phyloP scores from a whole-genome alignment of 2,888 invertebrate species.

The Trichopria drosophilae region DNA sequence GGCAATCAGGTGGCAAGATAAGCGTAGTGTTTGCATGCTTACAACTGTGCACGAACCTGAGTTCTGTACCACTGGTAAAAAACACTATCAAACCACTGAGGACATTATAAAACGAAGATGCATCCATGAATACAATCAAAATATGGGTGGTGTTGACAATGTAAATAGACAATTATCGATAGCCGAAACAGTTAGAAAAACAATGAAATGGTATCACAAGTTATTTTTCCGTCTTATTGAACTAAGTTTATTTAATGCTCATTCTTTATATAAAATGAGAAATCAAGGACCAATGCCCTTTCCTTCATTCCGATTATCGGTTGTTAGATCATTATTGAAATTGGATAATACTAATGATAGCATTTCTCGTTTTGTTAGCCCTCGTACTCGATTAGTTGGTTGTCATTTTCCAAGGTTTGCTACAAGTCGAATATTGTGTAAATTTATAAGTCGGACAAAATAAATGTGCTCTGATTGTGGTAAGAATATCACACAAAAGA shows the following conservation, averaged over 20 bases:
- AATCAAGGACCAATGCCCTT: too few relatives aligned
- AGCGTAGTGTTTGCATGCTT: constrained; percentile 22
- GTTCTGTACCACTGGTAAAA: constrained; percentile 25
- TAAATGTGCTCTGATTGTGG: constrained; percentile 14
- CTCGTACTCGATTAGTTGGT: constrained; percentile 20
- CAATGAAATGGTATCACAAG: constrained; percentile 33
- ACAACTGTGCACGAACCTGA: constrained; percentile 28
- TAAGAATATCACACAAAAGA: constrained; percentile 15
- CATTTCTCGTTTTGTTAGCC: too few relatives aligned
- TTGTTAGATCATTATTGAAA: too few relatives aligned
- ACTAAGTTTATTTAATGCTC: constrained; percentile 23
- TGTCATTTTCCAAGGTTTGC: constrained; percentile 13
- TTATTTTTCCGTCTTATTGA: constrained; percentile 25
- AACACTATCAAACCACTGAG: constrained; percentile 22
- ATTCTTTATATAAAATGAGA: too few relatives aligned
- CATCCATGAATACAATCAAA: constrained; percentile 25
- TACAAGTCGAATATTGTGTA: constrained; percentile 20
- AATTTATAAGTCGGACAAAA: constrained; percentile 9
- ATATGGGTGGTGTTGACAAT: constrained; percentile 35
- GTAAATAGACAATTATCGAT: constrained; percentile 29
- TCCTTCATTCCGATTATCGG: too few relatives aligned
- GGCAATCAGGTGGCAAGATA: constrained; percentile 26
- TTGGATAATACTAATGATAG: too few relatives aligned
- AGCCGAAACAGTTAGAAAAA: constrained; percentile 27
- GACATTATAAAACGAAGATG: constrained; percentile 28